A percentile compares a stretch with the other conserved stretches of the same genome.
These are phyloP conservation scores for Tachystola acroxantha DNA, from an alignment of 2,888 invertebrate species.

Conservation along the genomic window DNA sequence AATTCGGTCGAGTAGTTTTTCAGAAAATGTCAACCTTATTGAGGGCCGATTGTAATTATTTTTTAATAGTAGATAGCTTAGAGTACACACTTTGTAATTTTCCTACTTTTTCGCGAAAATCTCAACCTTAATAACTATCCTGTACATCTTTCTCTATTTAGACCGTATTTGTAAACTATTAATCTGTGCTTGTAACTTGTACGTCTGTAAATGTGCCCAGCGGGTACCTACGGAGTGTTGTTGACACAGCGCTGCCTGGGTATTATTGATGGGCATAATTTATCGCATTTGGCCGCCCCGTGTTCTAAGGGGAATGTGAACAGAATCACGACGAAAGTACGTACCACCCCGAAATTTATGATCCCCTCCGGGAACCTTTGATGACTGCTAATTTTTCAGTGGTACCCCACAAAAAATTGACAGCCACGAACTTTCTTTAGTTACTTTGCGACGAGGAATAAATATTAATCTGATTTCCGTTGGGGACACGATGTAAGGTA, in stretches of 20 bases:
- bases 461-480: slow-evolving; percentile 9
- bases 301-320: slow-evolving; percentile 60
- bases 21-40: no score
- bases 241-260: slow-evolving; percentile 59
- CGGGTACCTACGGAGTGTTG: slow-evolving; percentile 41
- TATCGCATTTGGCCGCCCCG: slow-evolving; percentile 51
- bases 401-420: slow-evolving; percentile 38
- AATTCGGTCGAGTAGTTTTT: no score
- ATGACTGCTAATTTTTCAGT: slow-evolving; percentile 66
- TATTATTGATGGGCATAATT: slow-evolving; percentile 73
- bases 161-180: no score
- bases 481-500: background rate
- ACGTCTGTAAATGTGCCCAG: background rate
- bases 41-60: no score
- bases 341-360: slow-evolving; percentile 63
- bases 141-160: no score
- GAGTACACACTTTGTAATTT: no score
- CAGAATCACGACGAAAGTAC: slow-evolving; percentile 56
- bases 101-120: no score
- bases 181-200: background rate
- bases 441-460: slow-evolving; percentile 8
- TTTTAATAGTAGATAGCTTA: no score
- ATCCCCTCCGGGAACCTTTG: slow-evolving; percentile 51
- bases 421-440: slow-evolving; percentile 33
- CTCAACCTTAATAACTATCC: no score